These are phyloP conservation scores for Apamea epomidion DNA, from an alignment of 2,888 invertebrate species.

Conservation along the genomic window DNA sequence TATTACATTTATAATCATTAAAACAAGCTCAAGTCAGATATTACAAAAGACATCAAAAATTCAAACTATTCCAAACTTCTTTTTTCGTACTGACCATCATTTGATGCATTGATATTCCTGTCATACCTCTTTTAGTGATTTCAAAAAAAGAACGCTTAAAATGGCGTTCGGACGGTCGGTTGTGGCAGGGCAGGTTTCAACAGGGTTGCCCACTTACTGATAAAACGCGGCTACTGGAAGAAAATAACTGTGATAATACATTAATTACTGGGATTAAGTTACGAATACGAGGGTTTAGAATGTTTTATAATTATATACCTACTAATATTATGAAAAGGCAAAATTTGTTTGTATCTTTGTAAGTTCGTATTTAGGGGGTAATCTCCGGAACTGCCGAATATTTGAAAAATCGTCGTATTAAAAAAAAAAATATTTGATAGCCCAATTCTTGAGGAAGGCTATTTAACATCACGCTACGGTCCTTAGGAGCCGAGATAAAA, in stretches of 20 bases:
- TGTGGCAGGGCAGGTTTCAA: slow-evolving; percentile 79
- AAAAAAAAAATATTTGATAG: too few species aligned
- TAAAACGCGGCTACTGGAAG: slow-evolving; percentile 5
- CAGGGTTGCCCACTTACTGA: slow-evolving; percentile 39
- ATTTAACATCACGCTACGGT: too few species aligned
- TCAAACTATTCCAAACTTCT: slow-evolving; percentile 34
- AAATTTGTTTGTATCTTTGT: neutral
- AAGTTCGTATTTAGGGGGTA: neutral
- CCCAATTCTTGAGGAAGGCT: neutral
- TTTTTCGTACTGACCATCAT: slow-evolving; percentile 35
- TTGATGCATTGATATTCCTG: slow-evolving; percentile 54
- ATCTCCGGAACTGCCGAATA: too few species aligned
- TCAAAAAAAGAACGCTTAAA: slow-evolving; percentile 58
- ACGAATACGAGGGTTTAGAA: neutral
- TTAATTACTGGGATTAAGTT: neutral
- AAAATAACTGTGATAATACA: slow-evolving; percentile 3
- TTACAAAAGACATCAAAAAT: slow-evolving; percentile 28
- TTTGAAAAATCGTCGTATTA: neutral
- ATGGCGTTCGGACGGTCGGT: slow-evolving; percentile 66
- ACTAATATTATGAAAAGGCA: neutral
- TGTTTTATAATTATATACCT: neutral
- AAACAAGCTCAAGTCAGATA: neutral
- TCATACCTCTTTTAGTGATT: slow-evolving; percentile 61
- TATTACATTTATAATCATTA: neutral
- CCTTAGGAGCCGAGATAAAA: too few species aligned